A percentile compares a stretch with the other conserved stretches of the same genome.
Evolutionary conservation across 1,140 invertebrate species (phyloP).

Genomic region (Orussus abietinus): DNA sequence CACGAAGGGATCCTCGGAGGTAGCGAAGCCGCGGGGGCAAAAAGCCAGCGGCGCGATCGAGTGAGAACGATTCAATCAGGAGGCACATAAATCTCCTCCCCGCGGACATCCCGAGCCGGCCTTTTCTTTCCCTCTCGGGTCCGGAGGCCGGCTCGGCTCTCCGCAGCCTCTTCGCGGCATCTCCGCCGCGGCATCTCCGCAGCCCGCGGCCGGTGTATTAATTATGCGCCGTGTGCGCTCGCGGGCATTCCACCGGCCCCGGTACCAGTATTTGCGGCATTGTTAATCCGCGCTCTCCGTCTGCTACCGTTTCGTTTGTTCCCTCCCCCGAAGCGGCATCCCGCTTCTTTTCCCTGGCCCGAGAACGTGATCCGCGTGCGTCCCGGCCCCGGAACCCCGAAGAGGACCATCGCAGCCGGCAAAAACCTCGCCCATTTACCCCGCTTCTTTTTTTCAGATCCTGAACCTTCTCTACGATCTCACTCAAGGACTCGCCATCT

Average conservation of each 20-base stretch:
- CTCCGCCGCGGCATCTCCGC: constrained; percentile 12
- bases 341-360: constrained; percentile 25
- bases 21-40: constrained; percentile 26
- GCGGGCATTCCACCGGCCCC: constrained; percentile 45
- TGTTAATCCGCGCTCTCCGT: constrained; percentile 49
- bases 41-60: constrained; percentile 50
- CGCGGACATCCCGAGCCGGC: constrained; percentile 45
- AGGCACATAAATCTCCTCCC: constrained; percentile 54
- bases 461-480: no score
- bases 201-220: constrained; percentile 38
- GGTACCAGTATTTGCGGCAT: constrained; percentile 52
- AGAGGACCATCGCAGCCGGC: constrained; percentile 25
- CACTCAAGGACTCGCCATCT: no score
- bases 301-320: constrained; percentile 45
- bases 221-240: constrained; percentile 51
- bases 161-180: not conserved
- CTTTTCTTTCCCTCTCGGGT: constrained; percentile 31
- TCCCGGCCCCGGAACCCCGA: constrained; percentile 21
- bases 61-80: constrained; percentile 57
- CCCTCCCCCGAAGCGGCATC: constrained; percentile 1
- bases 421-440: no score
- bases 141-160: constrained; percentile 13
- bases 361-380: constrained; percentile 27
- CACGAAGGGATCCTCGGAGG: no score
- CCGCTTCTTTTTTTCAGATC: no score